Percentiles rank a stretch among this genome's conserved stretches.
These are phyloP conservation scores for Phthorimaea operculella DNA, from an alignment of 1,140 invertebrate species.

Conservation along the genomic window DNA sequence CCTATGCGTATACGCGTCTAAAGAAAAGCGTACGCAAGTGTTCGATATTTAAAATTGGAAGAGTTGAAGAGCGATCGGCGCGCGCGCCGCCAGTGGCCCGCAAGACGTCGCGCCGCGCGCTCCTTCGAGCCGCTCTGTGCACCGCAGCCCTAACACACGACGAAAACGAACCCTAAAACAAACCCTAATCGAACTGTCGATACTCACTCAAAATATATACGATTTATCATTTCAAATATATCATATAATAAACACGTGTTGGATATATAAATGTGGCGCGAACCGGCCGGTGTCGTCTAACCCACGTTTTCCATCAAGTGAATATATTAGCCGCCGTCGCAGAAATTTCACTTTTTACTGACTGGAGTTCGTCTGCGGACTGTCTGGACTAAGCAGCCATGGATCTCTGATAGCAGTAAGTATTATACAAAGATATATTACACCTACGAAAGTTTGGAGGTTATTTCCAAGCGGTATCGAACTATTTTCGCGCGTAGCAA, in stretches of 20 bases:
- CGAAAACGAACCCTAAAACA: background rate
- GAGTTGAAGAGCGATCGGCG: constrained; percentile 34
- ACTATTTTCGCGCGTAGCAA: background rate
- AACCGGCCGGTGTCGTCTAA: constrained; percentile 43
- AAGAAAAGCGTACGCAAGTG: constrained; percentile 38
- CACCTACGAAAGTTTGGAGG: background rate
- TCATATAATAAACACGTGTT: constrained; percentile 46
- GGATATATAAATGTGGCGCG: constrained; percentile 48
- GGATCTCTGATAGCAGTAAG: constrained; percentile 46
- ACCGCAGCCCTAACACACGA: constrained; percentile 16
- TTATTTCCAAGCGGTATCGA: background rate
- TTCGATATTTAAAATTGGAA: constrained; percentile 55
- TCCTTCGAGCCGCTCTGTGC: constrained; percentile 35
- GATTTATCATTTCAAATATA: background rate
- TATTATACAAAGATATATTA: constrained; percentile 17
- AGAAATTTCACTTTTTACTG: constrained; percentile 63
- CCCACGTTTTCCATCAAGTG: constrained; percentile 59
- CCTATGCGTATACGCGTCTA: constrained; percentile 8
- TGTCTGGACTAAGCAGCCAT: constrained; percentile 26
- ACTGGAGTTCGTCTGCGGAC: constrained; percentile 37
- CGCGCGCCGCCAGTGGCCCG: constrained; percentile 47
- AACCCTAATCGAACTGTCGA: constrained; percentile 35
- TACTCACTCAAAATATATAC: constrained; percentile 6
- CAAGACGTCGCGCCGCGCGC: constrained; percentile 51
- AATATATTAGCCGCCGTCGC: constrained; percentile 47